phyloP scores from a whole-genome alignment of 2,888 invertebrate genomes.

The Erebia ligea region DNA sequence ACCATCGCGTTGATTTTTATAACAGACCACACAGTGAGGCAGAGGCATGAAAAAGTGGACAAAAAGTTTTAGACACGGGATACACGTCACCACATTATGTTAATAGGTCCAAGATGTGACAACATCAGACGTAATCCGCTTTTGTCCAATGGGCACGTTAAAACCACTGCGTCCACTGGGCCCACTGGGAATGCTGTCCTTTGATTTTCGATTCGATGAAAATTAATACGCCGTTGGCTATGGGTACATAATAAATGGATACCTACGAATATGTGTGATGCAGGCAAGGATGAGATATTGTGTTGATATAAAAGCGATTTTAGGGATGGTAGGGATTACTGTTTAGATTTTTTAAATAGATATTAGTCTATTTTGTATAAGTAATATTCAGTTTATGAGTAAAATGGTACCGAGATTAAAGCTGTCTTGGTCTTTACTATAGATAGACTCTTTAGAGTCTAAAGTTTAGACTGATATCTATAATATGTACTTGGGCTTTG shows the following conservation, averaged over 20 bases:
- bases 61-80: conserved; percentile 60
- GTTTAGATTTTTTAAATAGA: too few species aligned
- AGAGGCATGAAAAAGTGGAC: conserved; percentile 53
- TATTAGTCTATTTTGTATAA: too few species aligned
- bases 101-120: conserved; percentile 76
- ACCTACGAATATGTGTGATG: conserved; percentile 21
- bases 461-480: too few species aligned
- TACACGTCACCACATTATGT: conserved; percentile 75
- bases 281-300: conserved; percentile 2
- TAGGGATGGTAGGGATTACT: not conserved
- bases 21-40: conserved; percentile 66
- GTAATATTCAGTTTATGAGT: too few species aligned
- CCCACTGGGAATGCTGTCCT: conserved; percentile 68
- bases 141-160: conserved; percentile 74
- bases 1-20: not conserved
- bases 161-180: conserved; percentile 47
- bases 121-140: conserved; percentile 78
- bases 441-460: too few species aligned
- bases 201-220: conserved; percentile 77
- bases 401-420: too few species aligned
- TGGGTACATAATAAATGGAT: conserved; percentile 64
- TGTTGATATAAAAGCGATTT: not conserved
- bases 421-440: too few species aligned
- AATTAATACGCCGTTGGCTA: conserved; percentile 65
- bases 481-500: too few species aligned